Base-by-base conservation (phyloP, 2,113 vertebrate genomes). In the Gasterosteus aculeatus region DNA sequence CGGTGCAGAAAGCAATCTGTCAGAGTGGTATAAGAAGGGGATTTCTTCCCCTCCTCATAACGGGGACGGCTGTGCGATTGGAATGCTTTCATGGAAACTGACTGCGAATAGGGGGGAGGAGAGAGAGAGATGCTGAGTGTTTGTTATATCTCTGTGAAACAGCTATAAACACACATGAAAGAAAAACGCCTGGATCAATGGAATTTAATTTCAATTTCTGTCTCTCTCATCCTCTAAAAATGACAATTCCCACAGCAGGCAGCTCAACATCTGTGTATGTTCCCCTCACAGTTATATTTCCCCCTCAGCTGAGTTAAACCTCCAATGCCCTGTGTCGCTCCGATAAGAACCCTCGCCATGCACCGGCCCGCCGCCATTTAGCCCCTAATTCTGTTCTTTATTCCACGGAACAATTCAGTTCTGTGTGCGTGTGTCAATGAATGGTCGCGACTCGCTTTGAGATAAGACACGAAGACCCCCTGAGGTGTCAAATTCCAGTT, bases 391-490 rank as follows among this genome's bases (percentile, higher is more conserved):
- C 58, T 75, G 78, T 44, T 60, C 67, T 87, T 82, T 86, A 71
- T 87, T 72, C 75, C 44, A 3, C 61, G 18, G 58, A 81, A 88
- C 86, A 85, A 76, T 82, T 79, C 31, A 6, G 71, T 68, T 71
- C 66, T 64, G 65, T 87, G 44, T 6, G 26, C 19, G 49, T 5
- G 16, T 66, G 77, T 77, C 63, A 53, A 56, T 83, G 72, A 87
- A 89, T 57, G 53, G 77, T 64, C 33, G 75, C 69, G 72, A 67
- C 64, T 60, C 44, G 11, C 71, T 56, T 51, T 78, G 49, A 73
- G 80, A 90, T 85, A 80, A 84, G 68, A 72, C 74, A 88, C 84
- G 87, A 85, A 85, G 78, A 82, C 77, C 72, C 75, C 65, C 73
- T 31, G 9, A 72, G 51, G 70, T 63, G 63, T 58, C 22, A 7